Evolutionary conservation across 2,113 vertebrate genomes (phyloP), one percentile per base, ranked within the genome.

Genomic region (Puffinus mauretanicus): DNA sequence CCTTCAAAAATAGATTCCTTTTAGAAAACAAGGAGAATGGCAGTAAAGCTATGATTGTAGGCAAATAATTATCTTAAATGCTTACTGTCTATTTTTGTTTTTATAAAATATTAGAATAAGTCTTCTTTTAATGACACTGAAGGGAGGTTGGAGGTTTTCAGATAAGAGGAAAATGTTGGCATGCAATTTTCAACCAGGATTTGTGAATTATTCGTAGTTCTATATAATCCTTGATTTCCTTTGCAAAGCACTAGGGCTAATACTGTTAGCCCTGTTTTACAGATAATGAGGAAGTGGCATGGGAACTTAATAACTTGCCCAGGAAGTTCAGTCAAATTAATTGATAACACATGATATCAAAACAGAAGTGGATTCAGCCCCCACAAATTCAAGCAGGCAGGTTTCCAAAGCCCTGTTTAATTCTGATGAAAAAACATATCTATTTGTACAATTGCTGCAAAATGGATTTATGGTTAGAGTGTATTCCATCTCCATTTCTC

Each of bases 311-410:
- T 94, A 94, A 80, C 81, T 94, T 93, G 95, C 89, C 73, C 73
- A 77, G 78, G 87, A 93, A 95, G 89, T 95, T 93, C 93, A 95
- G 73, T 85, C 75, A 61, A 91, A 95, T 96, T 86, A 95, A 96
- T 93, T 95, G 94, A 94, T 95, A 95, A 86, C 47, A 40, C 46
- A 36, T 1, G 30, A 42, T 52, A 87, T 67, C 60, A 75, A 95
- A 89, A 13, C 55, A 88, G 82, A 40, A 94, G 26, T 40, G 55
- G 40, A 86, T 86, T 90, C 29, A 64, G 46, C 36, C 47, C 76
- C 82, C 67, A 73, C 49, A 62, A 32, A 85, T 66, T 54, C 4
- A 11, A 62, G 82, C 20, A 78, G 49, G 16, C 44, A 51, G 12
- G 11, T 90, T 94, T 94, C 51, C 82, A 81, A 64, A 81, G 32